A percentile compares a stretch with the other conserved stretches of the same genome.
Conservation (phyloP, 2,113 vertebrate species). For the Eudyptes chrysolophus region DNA sequence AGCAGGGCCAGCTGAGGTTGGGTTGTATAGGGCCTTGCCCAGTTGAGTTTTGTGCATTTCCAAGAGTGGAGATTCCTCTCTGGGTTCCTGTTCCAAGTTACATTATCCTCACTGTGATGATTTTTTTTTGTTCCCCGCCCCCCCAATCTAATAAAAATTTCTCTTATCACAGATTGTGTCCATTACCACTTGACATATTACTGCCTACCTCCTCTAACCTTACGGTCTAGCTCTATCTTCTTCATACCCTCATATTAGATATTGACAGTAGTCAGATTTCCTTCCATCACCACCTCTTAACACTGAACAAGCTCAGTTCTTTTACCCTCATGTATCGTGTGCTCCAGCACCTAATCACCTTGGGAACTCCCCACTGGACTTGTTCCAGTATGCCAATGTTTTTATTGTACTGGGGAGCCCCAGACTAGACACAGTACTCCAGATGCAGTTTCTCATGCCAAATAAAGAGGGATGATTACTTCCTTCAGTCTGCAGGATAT, state of each 20-base stretch:
- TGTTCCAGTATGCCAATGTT: background rate
- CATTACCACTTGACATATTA: background rate
- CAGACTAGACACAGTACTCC: background rate
- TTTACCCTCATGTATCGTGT: background rate
- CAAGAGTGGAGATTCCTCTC: background rate
- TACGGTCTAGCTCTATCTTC: background rate
- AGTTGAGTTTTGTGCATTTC: background rate
- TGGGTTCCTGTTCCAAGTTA: background rate
- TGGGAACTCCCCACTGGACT: background rate
- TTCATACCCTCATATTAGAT: background rate
- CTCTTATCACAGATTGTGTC: background rate
- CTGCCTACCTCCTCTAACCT: background rate
- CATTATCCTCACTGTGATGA: background rate
- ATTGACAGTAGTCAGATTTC: background rate
- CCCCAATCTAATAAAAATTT: background rate
- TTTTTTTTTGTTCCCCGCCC: background rate
- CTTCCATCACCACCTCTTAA: background rate
- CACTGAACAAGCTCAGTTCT: background rate
- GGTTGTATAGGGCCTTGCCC: background rate
- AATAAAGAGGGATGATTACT: background rate
- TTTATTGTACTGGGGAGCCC: background rate
- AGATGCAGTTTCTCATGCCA: background rate
- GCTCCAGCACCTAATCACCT: background rate
- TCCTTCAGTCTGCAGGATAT: background rate
- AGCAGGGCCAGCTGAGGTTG: background rate